Conservation (phyloP, 1,140 invertebrate species). For the Nebria ingens region DNA sequence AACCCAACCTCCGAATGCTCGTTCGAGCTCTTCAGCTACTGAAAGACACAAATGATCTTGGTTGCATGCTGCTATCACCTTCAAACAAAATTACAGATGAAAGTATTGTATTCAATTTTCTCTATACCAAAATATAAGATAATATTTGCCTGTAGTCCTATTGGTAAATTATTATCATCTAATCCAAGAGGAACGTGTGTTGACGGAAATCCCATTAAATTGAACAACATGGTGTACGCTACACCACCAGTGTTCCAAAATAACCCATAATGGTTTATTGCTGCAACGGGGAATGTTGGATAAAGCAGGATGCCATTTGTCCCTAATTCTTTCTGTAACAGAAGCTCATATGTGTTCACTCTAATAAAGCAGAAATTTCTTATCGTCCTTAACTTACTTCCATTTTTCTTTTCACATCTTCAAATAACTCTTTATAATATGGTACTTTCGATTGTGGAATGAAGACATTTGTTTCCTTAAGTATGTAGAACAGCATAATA, state of each 20-base stretch:
- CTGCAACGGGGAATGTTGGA: constrained; percentile 53
- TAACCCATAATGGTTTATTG: constrained; percentile 52
- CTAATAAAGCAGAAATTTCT: too few species aligned
- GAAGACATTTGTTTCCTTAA: too few species aligned
- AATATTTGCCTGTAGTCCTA: constrained; percentile 55
- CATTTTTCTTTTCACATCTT: too few species aligned
- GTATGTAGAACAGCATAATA: too few species aligned
- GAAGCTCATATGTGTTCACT: too few species aligned
- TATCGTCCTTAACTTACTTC: too few species aligned
- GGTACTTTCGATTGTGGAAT: too few species aligned
- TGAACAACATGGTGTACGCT: constrained; percentile 63
- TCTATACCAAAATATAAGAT: not conserved
- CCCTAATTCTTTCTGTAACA: constrained; percentile 38
- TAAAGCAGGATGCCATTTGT: constrained; percentile 61
- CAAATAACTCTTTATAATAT: too few species aligned
- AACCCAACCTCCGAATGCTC: constrained; percentile 78
- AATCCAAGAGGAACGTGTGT: constrained; percentile 63
- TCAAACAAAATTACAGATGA: constrained; percentile 15
- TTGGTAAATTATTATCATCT: constrained; percentile 49
- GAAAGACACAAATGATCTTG: constrained; percentile 71
- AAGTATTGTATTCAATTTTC: too few species aligned
- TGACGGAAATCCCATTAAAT: constrained; percentile 62
- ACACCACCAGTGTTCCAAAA: constrained; percentile 48
- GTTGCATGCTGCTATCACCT: constrained; percentile 51
- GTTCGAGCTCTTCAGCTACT: constrained; percentile 73